Percentiles rank a stretch among this genome's conserved stretches.
Conservation (phyloP, 2,797 vertebrate species). For the Fratercula arctica region DNA sequence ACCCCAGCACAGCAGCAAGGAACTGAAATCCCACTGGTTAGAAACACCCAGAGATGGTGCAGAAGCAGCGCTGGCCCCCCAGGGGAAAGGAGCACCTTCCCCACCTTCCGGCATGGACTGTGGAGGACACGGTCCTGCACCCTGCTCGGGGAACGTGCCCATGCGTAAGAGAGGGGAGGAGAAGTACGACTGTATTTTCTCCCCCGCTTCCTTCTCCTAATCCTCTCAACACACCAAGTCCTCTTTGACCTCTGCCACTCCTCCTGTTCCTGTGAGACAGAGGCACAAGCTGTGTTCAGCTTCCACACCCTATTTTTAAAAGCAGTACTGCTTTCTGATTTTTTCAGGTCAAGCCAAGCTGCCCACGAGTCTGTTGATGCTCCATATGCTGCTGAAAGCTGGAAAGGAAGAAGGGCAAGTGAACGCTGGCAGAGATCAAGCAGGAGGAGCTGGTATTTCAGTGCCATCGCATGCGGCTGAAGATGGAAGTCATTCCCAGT, state of each 20-base stretch:
- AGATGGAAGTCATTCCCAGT: not conserved
- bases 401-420: conserved; percentile 37
- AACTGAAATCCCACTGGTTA: not conserved
- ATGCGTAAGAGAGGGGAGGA: not conserved
- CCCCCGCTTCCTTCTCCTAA: not conserved
- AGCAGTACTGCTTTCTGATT: conserved; percentile 18
- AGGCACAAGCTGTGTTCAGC: not conserved
- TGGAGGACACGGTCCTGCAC: not conserved
- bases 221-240: not conserved
- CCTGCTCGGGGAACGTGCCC: not conserved
- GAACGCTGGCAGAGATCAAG: conserved; percentile 23
- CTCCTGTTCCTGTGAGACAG: conserved; percentile 16
- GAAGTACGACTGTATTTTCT: not conserved
- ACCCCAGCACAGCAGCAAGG: not conserved
- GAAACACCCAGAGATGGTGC: not conserved
- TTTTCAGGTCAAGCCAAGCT: conserved; percentile 56
- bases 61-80: accelerated
- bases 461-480: not conserved
- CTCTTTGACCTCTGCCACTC: not conserved
- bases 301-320: conserved; percentile 51
- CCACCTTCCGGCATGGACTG: not conserved
- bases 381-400: conserved; percentile 48
- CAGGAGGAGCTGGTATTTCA: conserved; percentile 6
- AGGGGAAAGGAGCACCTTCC: not conserved
- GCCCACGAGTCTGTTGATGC: conserved; percentile 17